Evolutionary conservation across 2,888 invertebrate species (phyloP).

Genomic region (Drosophila trichaetosa): DNA sequence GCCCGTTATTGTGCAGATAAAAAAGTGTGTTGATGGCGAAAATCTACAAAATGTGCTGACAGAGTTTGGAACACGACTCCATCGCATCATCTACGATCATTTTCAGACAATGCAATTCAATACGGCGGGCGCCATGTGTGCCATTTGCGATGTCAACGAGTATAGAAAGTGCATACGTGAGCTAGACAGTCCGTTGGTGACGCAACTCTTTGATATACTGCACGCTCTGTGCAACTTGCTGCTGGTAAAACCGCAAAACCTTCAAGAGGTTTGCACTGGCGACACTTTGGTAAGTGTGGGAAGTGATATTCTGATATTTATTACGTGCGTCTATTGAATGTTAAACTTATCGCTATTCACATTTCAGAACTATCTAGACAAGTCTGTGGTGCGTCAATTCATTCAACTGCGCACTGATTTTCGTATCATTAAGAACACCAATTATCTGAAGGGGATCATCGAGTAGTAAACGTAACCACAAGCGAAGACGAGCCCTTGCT

Average conservation of each 20-base stretch:
- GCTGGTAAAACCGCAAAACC: slow-evolving; percentile 97
- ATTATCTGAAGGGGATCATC: slow-evolving; percentile 87
- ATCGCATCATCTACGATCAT: slow-evolving; percentile 97
- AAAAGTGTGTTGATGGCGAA: slow-evolving; percentile 94
- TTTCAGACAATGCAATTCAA: slow-evolving; percentile 97
- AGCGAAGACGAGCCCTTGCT: slow-evolving; percentile 18
- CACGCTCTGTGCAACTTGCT: slow-evolving; percentile 98
- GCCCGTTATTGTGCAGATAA: slow-evolving; percentile 90
- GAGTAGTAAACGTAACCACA: slow-evolving; percentile 64
- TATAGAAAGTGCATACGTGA: slow-evolving; percentile 94
- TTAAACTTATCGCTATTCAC: slow-evolving; percentile 82
- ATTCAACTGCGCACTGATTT: slow-evolving; percentile 97
- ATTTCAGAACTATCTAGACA: slow-evolving; percentile 93
- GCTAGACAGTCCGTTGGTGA: slow-evolving; percentile 91
- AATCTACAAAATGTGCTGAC: slow-evolving; percentile 94
- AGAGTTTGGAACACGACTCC: slow-evolving; percentile 96
- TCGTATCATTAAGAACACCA: slow-evolving; percentile 91
- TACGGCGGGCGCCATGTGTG: slow-evolving; percentile 98
- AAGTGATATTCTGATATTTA: not conserved
- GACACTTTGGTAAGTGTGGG: slow-evolving; percentile 93
- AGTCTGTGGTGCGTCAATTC: slow-evolving; percentile 95
- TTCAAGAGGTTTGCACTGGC: slow-evolving; percentile 97
- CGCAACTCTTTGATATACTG: slow-evolving; percentile 96
- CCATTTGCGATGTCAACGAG: slow-evolving; percentile 99
- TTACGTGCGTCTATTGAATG: not conserved